Evolutionary conservation across 1,140 invertebrate genomes (phyloP), one percentile per base, ranked within the genome.

Genomic region (Pristionchus pacificus): DNA sequence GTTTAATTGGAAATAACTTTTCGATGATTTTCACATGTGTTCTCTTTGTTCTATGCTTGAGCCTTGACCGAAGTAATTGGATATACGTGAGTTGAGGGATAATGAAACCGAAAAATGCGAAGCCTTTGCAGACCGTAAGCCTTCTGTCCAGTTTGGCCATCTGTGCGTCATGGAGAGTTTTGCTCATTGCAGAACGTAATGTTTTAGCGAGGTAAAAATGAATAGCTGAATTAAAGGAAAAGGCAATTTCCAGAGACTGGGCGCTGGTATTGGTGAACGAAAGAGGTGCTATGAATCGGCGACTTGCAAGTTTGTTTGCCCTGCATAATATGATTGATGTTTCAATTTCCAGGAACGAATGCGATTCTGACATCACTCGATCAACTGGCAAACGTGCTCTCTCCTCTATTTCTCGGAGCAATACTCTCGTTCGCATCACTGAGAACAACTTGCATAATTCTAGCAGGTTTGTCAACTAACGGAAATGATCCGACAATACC

Each of bases 281-380:
- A n/a, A 27, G 55, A 19, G 38, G 19, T 10, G 38, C 6, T 6
- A 49, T 10, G 38, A 49, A 19, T 49, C 38, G n/a, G n/a, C 19
- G 38, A 19, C 38, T 49, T 10, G 38, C 19, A 19, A 49, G 38
- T n/a, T n/a, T n/a, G n/a, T n/a, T n/a, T n/a, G n/a, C n/a, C n/a
- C n/a, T n/a, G n/a, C n/a, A n/a, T n/a, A n/a, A n/a, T n/a, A n/a
- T n/a, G n/a, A n/a, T n/a, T n/a, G n/a, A n/a, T n/a, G n/a, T n/a
- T n/a, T 25, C 33, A 57, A 60, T 78, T 58, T n/a, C n/a, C n/a
- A 69, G 78, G 65, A 31, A 33, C 70, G 14, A 79, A 79, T 61
- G 74, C 78, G 0, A 80, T 68, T 1, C 65, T 79, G 55, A 74
- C 72, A 13, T 67, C 71, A 14, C 77, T 79, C 30, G 78, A 79